Evolutionary conservation across 1,140 invertebrate species (phyloP), one percentile per base, ranked within the genome.

Genomic region (Drosophila pandora): DNA sequence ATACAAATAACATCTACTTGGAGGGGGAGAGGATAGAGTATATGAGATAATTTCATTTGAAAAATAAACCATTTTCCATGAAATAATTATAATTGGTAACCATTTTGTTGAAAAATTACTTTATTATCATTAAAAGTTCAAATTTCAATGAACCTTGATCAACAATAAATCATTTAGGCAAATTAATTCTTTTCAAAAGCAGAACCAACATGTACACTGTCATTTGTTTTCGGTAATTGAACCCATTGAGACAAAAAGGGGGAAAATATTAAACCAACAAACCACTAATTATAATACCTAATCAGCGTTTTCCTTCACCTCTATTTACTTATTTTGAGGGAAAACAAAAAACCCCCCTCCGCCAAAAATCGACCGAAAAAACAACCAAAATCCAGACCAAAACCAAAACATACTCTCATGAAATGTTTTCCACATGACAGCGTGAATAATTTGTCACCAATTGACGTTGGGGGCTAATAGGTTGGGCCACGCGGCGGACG

Each of bases 391-490:
- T 25, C 34, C 53, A 56, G 10, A 55, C 17, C 17, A 17, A 69
- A 67, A 69, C 61, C 47, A 54, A 52, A 50, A 67, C 47, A 30
- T 12, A 43, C 41, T 30, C 13, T 17, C 12, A 43, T 17, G 55
- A 48, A 43, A 34, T 55, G 54, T 74, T 53, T 74, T 74, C 70
- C 71, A 74, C 71, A 74, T 73, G 71, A 74, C 59, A 64, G 70
- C 59, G 37, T 57, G 70, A 74, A 74, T 74, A 74, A 74, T 74
- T 74, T 74, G 71, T 74, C 71, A 65, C 59, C 71, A 74, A 75
- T 74, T 74, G 71, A 74, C 59, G 53, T 34, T 0, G 21, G 22
- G 37, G 1, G 1, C 25, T 28, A 28, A 28, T 28, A 28, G 25
- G 25, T 28, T 28, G 25, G 25, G 25, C 25, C 25, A 28, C 25